Base-by-base conservation (phyloP, 2,888 invertebrate genomes). In the Dynastes tityus region DNA sequence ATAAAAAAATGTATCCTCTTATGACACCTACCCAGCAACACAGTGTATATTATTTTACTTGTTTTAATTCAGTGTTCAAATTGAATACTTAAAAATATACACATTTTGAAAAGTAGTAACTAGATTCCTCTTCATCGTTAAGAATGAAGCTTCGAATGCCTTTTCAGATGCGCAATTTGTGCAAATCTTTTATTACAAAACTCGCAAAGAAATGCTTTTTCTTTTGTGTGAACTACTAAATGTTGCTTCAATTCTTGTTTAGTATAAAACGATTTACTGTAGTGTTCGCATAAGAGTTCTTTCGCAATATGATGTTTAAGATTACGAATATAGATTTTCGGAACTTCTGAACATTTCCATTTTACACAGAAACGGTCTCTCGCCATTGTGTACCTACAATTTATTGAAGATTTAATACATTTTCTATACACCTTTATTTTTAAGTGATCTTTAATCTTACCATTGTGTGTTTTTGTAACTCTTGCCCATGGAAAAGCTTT, bases 401-500 rank as follows among this genome's bases (percentile, higher is more conserved):
- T 29, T 58, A 64, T 45, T 27, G 40, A 61, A 73, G 16, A 16
- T n/a, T 37, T 5, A 49, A 53, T 53, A 13, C n/a, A 53, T 53
- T 53, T 37, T 5, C 5, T 5, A 37, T 37, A 37, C 32, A 1
- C 32, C 32, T 1, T 37, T 5, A 53, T 2, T 53, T 53, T n/a
- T 5, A 53, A 53, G 16, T 53, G 32, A 16, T 22, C 55, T 16
- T 16, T 22, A 58, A 6, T 58, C 55, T 67, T 63, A 85, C 86
- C 85, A 86, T 86, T 29, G 83, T 86, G 74, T 86, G 86, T 82
- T 86, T 86, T 55, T 85, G 83, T 53, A 86, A 71, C 82, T 86
- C 85, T 79, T 86, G 85, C 65, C 82, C n/a, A n/a, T n/a, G n/a
- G n/a, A n/a, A 86, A 86, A 8, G 86, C 85, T 80, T 86, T 86